Percentiles rank a stretch among this genome's conserved stretches.
Evolutionary conservation across 2,113 vertebrate species (phyloP).

Genomic region (Chionis minor): DNA sequence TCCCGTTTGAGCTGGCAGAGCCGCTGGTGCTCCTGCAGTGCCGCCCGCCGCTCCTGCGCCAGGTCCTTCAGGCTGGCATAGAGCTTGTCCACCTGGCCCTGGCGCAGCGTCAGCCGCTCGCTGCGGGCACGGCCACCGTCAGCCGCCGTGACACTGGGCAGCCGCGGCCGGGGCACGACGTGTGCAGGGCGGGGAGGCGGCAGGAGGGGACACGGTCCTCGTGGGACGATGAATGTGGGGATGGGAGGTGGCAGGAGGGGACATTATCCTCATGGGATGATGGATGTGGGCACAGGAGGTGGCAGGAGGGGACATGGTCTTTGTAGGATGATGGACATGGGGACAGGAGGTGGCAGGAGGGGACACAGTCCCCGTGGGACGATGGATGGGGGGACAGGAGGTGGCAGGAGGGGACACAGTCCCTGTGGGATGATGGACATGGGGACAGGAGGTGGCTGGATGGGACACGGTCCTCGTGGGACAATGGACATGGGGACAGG

Average conservation of each 20-base stretch:
- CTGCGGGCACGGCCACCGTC: not conserved
- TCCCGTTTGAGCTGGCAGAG: slow-evolving; percentile 92
- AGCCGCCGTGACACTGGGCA: not conserved
- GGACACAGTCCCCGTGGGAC: not conserved
- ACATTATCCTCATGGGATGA: no score
- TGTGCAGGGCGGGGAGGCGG: not conserved
- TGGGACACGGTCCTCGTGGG: no score
- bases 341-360: not conserved
- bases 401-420: not conserved
- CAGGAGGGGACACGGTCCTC: no score
- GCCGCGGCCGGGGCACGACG: not conserved
- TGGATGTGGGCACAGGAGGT: no score
- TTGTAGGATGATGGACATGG: not conserved
- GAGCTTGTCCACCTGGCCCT: slow-evolving; percentile 90
- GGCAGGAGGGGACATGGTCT: not conserved
- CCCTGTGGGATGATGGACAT: not conserved
- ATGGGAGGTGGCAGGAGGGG: not conserved
- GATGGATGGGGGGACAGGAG: not conserved
- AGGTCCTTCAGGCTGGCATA: slow-evolving; percentile 90
- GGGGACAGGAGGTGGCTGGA: not conserved
- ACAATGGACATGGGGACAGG: no score
- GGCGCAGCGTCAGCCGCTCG: slow-evolving; percentile 86
- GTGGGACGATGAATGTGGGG: not conserved
- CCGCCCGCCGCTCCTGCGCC: slow-evolving; percentile 83
- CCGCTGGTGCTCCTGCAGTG: slow-evolving; percentile 88